Evolutionary conservation across 2,797 vertebrate species (phyloP).

Genomic region (Prunella strophiata): DNA sequence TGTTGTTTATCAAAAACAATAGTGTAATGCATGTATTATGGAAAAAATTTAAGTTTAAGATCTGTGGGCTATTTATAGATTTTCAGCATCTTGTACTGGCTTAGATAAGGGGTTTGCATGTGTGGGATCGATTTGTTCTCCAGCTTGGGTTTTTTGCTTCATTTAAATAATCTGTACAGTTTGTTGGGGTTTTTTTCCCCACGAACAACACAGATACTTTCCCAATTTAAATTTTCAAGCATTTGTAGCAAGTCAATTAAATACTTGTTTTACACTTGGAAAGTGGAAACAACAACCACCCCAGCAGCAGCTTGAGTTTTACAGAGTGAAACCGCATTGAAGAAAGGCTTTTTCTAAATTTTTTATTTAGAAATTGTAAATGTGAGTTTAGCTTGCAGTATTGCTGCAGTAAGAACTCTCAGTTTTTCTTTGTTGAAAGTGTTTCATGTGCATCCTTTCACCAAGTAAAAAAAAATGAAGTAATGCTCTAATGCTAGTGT

Average conservation of each 20-base stretch:
- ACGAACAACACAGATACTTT: constrained; percentile 8
- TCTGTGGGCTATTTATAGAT: constrained; percentile 63
- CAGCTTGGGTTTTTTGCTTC: constrained; percentile 45
- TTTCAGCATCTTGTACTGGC: constrained; percentile 54
- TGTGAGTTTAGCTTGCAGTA: constrained; percentile 37
- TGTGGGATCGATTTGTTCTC: constrained; percentile 51
- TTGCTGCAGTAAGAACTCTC: constrained; percentile 12
- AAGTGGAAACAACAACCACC: background rate
- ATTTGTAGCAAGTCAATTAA: constrained; percentile 25
- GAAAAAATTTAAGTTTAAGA: constrained; percentile 66
- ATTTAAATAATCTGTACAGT: constrained; percentile 65
- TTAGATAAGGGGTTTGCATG: constrained; percentile 64
- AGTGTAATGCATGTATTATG: constrained; percentile 60
- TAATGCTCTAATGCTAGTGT: constrained; percentile 15
- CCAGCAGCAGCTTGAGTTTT: background rate
- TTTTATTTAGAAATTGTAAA: constrained; percentile 39
- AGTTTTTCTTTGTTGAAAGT: constrained; percentile 31
- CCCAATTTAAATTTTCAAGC: constrained; percentile 47
- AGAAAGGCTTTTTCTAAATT: background rate
- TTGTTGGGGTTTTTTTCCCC: background rate
- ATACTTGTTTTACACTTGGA: constrained; percentile 16
- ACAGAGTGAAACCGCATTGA: background rate
- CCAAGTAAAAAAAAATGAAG: constrained; percentile 46
- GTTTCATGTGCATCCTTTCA: constrained; percentile 39
- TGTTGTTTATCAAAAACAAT: constrained; percentile 73